Base-by-base conservation (phyloP, 2,888 invertebrate genomes). In the Drymonia ruficornis region DNA sequence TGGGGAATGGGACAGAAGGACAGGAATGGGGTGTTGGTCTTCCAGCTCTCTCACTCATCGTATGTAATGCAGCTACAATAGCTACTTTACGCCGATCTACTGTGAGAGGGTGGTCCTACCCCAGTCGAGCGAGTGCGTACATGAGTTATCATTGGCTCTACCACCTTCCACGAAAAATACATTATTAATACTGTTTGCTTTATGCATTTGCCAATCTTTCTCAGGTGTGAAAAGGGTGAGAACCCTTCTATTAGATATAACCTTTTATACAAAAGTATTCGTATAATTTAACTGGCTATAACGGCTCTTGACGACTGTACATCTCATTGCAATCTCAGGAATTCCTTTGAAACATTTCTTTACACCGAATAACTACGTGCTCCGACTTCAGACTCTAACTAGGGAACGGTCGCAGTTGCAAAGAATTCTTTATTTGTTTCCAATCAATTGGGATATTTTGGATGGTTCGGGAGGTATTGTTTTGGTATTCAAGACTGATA, bases 301-400 rank as follows among this genome's bases (percentile, higher is more conserved):
- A 19, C 13, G 47, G 23, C 16, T 15, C 15, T 40, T 38, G 4
- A 11, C 18, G 28, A 45, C n/a, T 51, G 55, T 50, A 29, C 40
- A 29, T 48, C 47, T 55, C 45, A 34, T 43, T 53, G 59, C 55
- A 56, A 61, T 60, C 51, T 63, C 56, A 51, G 54, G 53, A 55
- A 66, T 68, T 56, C 66, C 65, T 74, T 74, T 68, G 68, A 50
- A 46, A 67, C 55, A 66, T 73, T 67, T 61, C 65, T 67, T 56
- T 50, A 55, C 66, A 56, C 53, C 48, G 56, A 64, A 64, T 60
- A 57, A 57, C 65, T 63, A 66, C 65, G 48, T 19, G 40, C 29
- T 43, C 47, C 34, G 43, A 13, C 29, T 29, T 23, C 15, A 15
- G 28, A 9, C 13, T 19, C 45, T 31, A 61, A 53, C 49, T 13